Evolutionary conservation across 2,888 invertebrate species (phyloP), one percentile per base, ranked within the genome.

Genomic region (Macaria notata): DNA sequence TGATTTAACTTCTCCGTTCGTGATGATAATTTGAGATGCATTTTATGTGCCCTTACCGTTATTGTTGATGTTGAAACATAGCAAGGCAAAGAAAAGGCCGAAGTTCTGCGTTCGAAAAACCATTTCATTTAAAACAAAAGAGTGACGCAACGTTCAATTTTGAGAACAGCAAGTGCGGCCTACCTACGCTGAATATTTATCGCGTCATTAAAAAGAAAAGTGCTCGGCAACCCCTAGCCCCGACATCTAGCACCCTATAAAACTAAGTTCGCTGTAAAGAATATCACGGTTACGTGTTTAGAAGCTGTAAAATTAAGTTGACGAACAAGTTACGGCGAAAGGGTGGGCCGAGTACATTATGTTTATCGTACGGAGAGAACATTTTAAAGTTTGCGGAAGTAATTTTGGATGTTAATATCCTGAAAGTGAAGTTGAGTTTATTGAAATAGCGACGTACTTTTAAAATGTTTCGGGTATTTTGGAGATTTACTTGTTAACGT

Each of bases 241-340:
- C 62, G 64, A 63, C 68, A 66, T 68, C 71, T 71, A 73, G 71
- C 78, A 73, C 75, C 69, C 70, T 61, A 73, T 76, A 75, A 76
- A 63, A 64, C 68, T 62, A 61, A 69, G 66, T 70, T 59, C 43
- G 61, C 57, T 63, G 69, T 72, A 73, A 72, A 73, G 71, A 67
- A 68, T 68, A 58, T 58, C 54, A 58, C 58, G 65, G 62, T 75
- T 68, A 70, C 85, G 83, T 85, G 86, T 75, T 77, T 71, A 74
- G 72, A 59, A 66, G 79, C 78, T 81, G 81, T 85, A 78, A 84
- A 83, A 81, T 81, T 78, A 81, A 75, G 75, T 77, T 76, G 72
- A 78, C 75, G 75, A 62, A 63, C 51, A 60, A 52, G 56, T 58
- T 63, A 72, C 67, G 66, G 51, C 48, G 56, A 69, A 59, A 52